Percentiles rank a stretch among this genome's conserved stretches.
Evolutionary conservation across 2,888 invertebrate species (phyloP).

Genomic region (Terebella lapidaria): DNA sequence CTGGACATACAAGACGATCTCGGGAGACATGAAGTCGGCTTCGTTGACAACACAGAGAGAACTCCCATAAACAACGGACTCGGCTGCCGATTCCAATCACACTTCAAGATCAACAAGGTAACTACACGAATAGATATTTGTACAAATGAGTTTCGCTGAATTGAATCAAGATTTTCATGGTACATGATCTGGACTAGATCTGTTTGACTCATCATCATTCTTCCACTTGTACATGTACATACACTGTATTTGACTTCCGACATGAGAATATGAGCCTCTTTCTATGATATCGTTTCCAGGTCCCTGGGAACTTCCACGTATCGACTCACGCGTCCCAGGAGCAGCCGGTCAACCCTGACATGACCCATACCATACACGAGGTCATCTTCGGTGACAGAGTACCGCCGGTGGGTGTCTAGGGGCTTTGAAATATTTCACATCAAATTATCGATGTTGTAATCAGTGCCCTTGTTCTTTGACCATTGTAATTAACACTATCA

Average conservation of each 20-base stretch:
- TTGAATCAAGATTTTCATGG: no score
- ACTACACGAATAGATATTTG: background rate
- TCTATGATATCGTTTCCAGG: conserved; percentile 37
- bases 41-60: conserved; percentile 58
- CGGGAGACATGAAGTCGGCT: conserved; percentile 61
- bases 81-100: conserved; percentile 58
- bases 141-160: no score
- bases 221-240: no score
- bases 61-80: conserved; percentile 46
- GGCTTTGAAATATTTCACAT: no score
- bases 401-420: conserved; percentile 25
- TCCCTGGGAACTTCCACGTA: conserved; percentile 61
- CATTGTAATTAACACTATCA: no score
- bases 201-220: no score
- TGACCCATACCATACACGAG: conserved; percentile 58
- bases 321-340: conserved; percentile 58
- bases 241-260: background rate
- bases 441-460: no score
- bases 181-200: no score
- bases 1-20: conserved; percentile 61
- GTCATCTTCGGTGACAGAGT: conserved; percentile 53
- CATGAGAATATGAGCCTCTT: background rate
- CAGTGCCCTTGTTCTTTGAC: no score
- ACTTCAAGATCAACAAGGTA: conserved; percentile 52
- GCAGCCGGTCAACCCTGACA: conserved; percentile 58